phyloP scores from a whole-genome alignment of 2,888 invertebrate species.

The Cheilosia soror region DNA sequence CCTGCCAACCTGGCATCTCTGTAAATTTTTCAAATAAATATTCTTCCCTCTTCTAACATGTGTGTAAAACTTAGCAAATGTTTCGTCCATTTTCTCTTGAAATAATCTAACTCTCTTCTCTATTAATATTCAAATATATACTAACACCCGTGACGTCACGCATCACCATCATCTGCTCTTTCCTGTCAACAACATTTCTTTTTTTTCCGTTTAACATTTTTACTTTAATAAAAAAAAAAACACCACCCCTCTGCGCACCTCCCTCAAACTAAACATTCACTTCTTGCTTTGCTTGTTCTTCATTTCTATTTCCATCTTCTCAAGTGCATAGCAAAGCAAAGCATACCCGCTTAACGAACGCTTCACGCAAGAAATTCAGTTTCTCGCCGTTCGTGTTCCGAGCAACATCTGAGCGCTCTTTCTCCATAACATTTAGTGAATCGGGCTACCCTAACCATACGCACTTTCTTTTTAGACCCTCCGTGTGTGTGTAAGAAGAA shows the following conservation, averaged over 20 bases:
- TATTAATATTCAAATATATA: constrained; percentile 8
- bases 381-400: constrained; percentile 79
- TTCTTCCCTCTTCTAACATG: background rate
- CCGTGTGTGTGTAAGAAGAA: constrained; percentile 53
- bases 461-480: constrained; percentile 62
- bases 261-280: constrained; percentile 36
- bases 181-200: constrained; percentile 48
- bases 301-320: constrained; percentile 72
- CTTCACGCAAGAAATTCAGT: constrained; percentile 74
- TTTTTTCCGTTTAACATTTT: constrained; percentile 7
- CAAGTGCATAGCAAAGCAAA: constrained; percentile 17
- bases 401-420: constrained; percentile 76
- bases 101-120: constrained; percentile 22
- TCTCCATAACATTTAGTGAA: constrained; percentile 30
- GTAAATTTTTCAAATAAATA: background rate
- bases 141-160: constrained; percentile 52
- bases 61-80: background rate
- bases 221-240: background rate
- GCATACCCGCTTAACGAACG: constrained; percentile 34
- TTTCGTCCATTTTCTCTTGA: constrained; percentile 19
- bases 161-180: constrained; percentile 50
- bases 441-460: constrained; percentile 58
- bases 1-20: background rate
- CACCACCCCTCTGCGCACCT: constrained; percentile 7
- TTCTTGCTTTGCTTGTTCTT: constrained; percentile 12